Percentiles rank a stretch among this genome's conserved stretches.
Evolutionary conservation across 37 sponge, comb jelly and placozoan species (phyloP).

Genomic region (Ephydatia muelleri): DNA sequence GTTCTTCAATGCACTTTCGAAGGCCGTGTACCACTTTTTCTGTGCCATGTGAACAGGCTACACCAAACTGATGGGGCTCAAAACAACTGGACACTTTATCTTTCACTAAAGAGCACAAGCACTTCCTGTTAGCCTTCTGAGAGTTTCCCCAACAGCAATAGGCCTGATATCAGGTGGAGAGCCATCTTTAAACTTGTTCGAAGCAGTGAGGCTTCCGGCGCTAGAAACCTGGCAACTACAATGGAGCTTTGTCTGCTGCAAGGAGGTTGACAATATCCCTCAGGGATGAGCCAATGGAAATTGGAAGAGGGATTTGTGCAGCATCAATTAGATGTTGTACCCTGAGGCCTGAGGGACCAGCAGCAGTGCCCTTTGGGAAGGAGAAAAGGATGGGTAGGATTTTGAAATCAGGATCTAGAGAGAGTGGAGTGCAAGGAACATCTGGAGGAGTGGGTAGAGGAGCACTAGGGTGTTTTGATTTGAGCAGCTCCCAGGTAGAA

Average conservation of each 20-base stretch:
- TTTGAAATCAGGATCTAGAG: neutral
- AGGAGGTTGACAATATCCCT: neutral
- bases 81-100: neutral
- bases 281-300: neutral
- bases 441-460: neutral
- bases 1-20: neutral
- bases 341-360: too few relatives aligned
- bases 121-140: slow-evolving; percentile 1
- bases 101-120: neutral
- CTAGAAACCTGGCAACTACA: neutral
- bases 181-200: neutral
- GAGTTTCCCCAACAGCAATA: neutral
- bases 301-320: neutral
- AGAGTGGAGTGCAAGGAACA: neutral
- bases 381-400: slow-evolving; percentile 8
- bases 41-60: neutral
- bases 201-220: neutral
- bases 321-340: neutral
- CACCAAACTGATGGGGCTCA: neutral
- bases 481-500: neutral
- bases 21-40: neutral
- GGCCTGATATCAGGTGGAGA: neutral
- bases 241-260: neutral
- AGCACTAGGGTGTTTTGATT: neutral
- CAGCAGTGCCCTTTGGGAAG: slow-evolving; percentile 4